Evolutionary conservation across 2,113 vertebrate genomes (phyloP), one percentile per base, ranked within the genome.

Genomic region (Sorex fumeus): DNA sequence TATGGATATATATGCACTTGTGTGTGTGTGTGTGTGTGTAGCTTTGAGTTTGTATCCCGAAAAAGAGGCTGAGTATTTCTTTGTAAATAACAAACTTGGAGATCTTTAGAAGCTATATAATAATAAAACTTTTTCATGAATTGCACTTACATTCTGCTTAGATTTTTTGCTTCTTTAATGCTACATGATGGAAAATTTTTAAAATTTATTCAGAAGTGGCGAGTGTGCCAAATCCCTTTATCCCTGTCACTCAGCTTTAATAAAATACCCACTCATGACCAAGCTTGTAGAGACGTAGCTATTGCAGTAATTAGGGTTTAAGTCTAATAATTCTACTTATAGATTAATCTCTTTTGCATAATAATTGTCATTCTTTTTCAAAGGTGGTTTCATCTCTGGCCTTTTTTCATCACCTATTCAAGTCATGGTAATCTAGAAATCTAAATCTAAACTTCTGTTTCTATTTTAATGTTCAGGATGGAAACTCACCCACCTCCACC

Each of bases 311-410:
- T 34, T 78, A 16, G 64, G 10, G 19, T 74, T 75, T 19, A 83
- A 64, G 43, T 74, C 10, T 50, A 57, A 69, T 67, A 86, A 86
- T 40, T 83, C 40, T n/a, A 11, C 3, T 67, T 95, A 57, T 1
- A 88, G 19, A 72, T 78, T 79, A 84, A 81, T 57, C n/a, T 91
- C 34, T 77, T 66, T 60, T 30, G 50, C 19, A 18, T 81, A 69
- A 72, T 21, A 2, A 57, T 90, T 84, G 15, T 84, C 50, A 40
- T 84, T 75, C 34, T 93, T 84, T 87, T 72, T 62, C 69, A 74
- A 62, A 78, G 82, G 18, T 83, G 53, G 30, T 76, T 92, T 93
- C 84, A 76, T 84, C 34, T 32, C 6, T 84, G 74, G 74, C 25
- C 36, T 91, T 66, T 15, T 32, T 86, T 57, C 66, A 16, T 12